Evolutionary conservation across 2,113 vertebrate genomes (phyloP), one percentile per base, ranked within the genome.

Genomic region (Ancistrus triradiatus): DNA sequence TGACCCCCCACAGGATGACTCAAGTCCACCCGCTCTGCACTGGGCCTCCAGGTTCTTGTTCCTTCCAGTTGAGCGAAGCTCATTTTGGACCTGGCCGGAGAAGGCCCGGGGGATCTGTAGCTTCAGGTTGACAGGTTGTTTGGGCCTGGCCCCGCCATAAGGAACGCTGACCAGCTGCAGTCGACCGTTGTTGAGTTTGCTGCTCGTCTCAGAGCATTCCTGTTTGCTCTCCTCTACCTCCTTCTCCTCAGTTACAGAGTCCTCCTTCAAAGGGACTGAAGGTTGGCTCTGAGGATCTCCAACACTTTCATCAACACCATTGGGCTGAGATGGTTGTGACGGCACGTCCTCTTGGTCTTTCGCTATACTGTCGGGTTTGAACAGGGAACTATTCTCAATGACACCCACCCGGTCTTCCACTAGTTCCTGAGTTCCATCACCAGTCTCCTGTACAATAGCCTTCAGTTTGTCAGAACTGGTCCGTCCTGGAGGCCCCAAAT

Each of bases 171-270:
- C 82, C 21, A 90, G 87, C 18, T 91, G 93, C 72, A 93, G 68
- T 3, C 84, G 89, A 68, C 59, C 75, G 52, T 80, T 84, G 76
- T 74, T 83, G 48, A 84, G 80, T 76, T 85, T 85, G 64, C 87
- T 88, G 70, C 86, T 91, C 63, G 80, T 28, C 51, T 74, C 90
- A 49, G 88, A 84, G 69, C 77, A 88, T 84, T 99, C 96, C 66
- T 90, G 94, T 67, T 97, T 98, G 88, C 95, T 97, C 78, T 99
- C 96, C 75, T 99, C 96, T 83, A 97, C 92, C 78, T 99, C 96
- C 69, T 99, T 99, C 84, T 99, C 96, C 83, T 99, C 96, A 2
- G 91, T 97, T 51, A 98, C 91, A 0, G 93, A 98, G 81, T 98
- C 96, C 86, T 99, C 96, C 81, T 99, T 99, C 63, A 95, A 97